phyloP scores from a whole-genome alignment of 2,113 vertebrate species.

The Gnathonemus longibarbis region DNA sequence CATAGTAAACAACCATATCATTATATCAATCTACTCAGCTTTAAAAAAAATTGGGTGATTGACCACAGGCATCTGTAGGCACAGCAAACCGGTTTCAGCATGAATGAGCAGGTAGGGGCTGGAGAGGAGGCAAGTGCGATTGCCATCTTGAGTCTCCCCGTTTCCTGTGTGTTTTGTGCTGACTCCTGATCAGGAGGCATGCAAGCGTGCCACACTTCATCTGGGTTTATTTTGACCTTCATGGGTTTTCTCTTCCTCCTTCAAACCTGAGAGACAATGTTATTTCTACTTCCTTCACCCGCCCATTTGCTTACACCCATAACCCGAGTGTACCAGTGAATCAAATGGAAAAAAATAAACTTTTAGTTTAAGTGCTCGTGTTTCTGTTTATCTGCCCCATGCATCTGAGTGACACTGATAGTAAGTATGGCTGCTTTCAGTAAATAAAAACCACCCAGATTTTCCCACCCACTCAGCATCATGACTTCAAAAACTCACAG shows the following conservation, averaged over 20 bases:
- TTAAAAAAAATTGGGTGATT: neutral
- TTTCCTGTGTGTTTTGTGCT: neutral
- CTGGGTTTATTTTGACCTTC: neutral
- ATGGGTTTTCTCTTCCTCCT: neutral
- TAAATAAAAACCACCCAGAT: neutral
- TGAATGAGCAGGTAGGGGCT: neutral
- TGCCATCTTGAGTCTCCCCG: neutral
- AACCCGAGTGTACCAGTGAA: neutral
- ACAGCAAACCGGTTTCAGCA: neutral
- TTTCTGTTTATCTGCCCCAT: neutral
- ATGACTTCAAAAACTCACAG: neutral
- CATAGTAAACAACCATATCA: neutral
- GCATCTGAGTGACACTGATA: neutral
- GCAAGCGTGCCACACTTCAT: neutral
- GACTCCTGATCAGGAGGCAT: neutral
- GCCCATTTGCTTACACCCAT: neutral
- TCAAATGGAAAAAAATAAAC: neutral
- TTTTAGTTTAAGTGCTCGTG: neutral
- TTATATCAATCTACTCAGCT: neutral
- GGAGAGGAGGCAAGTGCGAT: neutral
- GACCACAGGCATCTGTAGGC: neutral
- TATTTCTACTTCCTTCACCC: neutral
- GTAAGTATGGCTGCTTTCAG: neutral
- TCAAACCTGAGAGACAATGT: neutral
- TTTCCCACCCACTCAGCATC: neutral